Conservation (phyloP, 2,797 vertebrate species). For the Xenops minutus region DNA sequence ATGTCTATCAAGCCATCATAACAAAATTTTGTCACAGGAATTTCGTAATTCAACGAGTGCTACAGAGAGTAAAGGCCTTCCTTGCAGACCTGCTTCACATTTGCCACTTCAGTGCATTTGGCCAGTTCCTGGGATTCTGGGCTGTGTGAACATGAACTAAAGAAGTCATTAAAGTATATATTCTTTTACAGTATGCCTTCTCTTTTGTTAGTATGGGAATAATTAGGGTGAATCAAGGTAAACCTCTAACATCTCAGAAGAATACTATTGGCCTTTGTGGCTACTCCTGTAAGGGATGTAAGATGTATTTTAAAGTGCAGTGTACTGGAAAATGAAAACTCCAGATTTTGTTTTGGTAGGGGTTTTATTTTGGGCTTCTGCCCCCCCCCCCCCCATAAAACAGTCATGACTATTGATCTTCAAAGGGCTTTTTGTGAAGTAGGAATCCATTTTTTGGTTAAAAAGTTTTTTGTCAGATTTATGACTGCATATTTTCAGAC, state of each 20-base stretch:
- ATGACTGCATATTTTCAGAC: neutral
- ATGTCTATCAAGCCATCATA: neutral
- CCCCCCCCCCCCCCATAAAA: neutral
- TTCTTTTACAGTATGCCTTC: neutral
- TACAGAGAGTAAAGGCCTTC: neutral
- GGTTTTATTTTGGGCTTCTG: neutral
- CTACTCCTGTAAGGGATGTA: neutral
- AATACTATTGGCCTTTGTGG: neutral
- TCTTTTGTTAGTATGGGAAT: neutral
- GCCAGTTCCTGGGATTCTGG: neutral
- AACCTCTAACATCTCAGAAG: neutral
- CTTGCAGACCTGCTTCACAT: neutral
- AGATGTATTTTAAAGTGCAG: neutral
- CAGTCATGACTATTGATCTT: neutral
- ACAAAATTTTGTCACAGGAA: neutral
- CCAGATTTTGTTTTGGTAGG: neutral
- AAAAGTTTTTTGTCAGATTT: neutral
- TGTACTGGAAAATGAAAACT: neutral
- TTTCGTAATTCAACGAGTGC: neutral
- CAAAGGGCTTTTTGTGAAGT: neutral
- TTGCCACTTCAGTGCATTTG: neutral
- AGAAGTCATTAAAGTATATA: neutral
- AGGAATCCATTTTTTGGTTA: neutral
- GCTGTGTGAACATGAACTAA: neutral
- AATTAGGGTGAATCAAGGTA: neutral